Percentiles rank a stretch among this genome's conserved stretches.
These are phyloP conservation scores for Microtus montanus DNA, from an alignment of 2,113 vertebrate genomes.

Conservation along the genomic window DNA sequence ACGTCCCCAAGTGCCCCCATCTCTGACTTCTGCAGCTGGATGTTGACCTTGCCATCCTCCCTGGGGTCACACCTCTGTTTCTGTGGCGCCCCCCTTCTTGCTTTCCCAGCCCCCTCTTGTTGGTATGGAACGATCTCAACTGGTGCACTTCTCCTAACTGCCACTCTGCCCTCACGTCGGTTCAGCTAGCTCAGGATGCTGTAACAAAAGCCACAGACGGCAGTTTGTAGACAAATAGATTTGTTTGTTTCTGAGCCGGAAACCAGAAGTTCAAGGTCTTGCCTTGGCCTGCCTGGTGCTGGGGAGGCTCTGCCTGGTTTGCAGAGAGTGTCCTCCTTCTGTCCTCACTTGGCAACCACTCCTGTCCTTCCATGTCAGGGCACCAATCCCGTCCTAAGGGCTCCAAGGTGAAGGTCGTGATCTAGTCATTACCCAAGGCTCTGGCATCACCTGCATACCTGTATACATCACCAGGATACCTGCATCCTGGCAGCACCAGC, in stretches of 20 bases:
- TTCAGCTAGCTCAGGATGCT: not conserved
- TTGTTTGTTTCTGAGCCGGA: not conserved
- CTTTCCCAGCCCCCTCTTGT: not conserved
- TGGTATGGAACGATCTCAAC: not conserved
- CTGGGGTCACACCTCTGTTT: not conserved
- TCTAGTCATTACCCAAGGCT: not conserved
- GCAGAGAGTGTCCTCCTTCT: no score
- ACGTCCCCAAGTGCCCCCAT: no score
- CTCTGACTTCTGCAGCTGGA: not conserved
- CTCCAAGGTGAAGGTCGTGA: not conserved
- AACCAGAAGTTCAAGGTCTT: not conserved
- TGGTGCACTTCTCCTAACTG: not conserved
- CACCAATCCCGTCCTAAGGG: not conserved
- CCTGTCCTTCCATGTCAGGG: not conserved
- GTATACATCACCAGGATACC: no score
- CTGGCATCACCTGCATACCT: no score
- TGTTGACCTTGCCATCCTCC: not conserved
- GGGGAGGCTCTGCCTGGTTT: not conserved
- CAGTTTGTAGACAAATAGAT: not conserved
- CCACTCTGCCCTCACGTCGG: not conserved
- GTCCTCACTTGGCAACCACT: not conserved
- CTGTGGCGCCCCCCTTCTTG: no score
- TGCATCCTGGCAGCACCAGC: not conserved
- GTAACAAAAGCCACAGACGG: not conserved
- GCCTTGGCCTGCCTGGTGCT: not conserved